Conservation (phyloP, 2,797 vertebrate genomes). For the Siniperca scherzeri region DNA sequence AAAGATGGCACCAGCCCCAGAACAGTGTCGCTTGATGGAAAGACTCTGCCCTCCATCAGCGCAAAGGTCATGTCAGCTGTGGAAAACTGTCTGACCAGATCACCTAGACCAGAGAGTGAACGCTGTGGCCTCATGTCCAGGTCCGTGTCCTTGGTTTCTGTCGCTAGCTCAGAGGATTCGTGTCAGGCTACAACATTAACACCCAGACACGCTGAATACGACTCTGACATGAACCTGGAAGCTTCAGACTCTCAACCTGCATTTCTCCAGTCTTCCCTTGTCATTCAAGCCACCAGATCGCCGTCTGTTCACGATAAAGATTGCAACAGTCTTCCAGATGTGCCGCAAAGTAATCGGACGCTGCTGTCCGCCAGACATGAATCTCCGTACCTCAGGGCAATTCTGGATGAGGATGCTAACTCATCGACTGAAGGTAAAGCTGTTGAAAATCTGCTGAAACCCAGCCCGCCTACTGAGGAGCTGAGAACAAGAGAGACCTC, state of each 20-base stretch:
- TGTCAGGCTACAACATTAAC: slow-evolving; percentile 91
- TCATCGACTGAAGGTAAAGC: slow-evolving; percentile 86
- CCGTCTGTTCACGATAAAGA: slow-evolving; percentile 92
- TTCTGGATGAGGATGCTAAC: slow-evolving; percentile 92
- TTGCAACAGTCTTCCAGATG: slow-evolving; percentile 87
- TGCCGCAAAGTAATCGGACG: slow-evolving; percentile 85
- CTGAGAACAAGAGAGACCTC: slow-evolving; percentile 81
- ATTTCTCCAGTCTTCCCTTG: slow-evolving; percentile 92
- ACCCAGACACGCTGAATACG: slow-evolving; percentile 90
- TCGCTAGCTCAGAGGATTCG: slow-evolving; percentile 96
- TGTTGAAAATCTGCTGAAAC: slow-evolving; percentile 84
- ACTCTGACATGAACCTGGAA: slow-evolving; percentile 93
- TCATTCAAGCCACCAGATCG: slow-evolving; percentile 91
- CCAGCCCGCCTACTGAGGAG: slow-evolving; percentile 85
- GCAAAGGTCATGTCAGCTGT: slow-evolving; percentile 87
- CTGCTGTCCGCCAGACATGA: slow-evolving; percentile 85
- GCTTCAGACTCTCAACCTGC: slow-evolving; percentile 93
- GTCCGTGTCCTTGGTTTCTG: slow-evolving; percentile 93
- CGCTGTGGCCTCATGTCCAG: slow-evolving; percentile 91
- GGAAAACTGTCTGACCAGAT: slow-evolving; percentile 91
- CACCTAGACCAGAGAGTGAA: slow-evolving; percentile 93
- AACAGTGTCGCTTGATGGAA: slow-evolving; percentile 92
- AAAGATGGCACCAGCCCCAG: slow-evolving; percentile 89
- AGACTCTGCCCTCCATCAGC: slow-evolving; percentile 80
- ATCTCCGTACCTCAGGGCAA: slow-evolving; percentile 89